Conservation (phyloP, 2,797 vertebrate genomes). For the Phoeniculus purpureus region DNA sequence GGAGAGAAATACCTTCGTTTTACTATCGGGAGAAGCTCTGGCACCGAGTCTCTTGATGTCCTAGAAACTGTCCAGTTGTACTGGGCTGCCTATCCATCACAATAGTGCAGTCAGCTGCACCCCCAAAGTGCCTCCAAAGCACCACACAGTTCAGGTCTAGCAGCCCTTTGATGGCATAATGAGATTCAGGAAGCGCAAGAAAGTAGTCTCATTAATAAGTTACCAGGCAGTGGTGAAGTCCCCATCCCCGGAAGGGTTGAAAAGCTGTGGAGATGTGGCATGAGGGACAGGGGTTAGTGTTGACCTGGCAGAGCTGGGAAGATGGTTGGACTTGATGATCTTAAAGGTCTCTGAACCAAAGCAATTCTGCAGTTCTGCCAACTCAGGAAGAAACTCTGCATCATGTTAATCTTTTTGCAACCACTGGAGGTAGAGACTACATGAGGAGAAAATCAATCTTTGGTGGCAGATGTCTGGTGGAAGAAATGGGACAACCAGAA, state of each 20-base stretch:
- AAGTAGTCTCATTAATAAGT: not conserved
- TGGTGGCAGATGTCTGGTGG: not conserved
- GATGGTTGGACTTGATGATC: too few relatives aligned
- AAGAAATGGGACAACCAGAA: not conserved
- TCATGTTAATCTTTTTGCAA: not conserved
- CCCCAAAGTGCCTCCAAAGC: not conserved
- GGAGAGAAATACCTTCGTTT: not conserved
- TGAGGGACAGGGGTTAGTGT: too few relatives aligned
- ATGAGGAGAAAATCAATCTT: slow-evolving; percentile 5
- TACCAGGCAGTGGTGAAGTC: not conserved
- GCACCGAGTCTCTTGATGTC: not conserved
- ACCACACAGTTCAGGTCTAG: not conserved
- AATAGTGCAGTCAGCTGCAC: not conserved
- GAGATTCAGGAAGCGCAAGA: not conserved
- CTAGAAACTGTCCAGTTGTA: not conserved
- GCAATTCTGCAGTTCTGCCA: not conserved
- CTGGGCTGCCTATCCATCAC: not conserved
- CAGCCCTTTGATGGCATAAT: not conserved
- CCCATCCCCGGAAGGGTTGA: too few relatives aligned
- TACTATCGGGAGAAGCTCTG: not conserved
- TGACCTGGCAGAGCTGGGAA: too few relatives aligned
- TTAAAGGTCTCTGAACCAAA: too few relatives aligned
- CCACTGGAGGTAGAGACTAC: not conserved
- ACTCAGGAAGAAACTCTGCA: not conserved
- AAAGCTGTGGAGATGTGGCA: too few relatives aligned